Conservation (phyloP, 2,113 vertebrate species). For the Felis chaus region DNA sequence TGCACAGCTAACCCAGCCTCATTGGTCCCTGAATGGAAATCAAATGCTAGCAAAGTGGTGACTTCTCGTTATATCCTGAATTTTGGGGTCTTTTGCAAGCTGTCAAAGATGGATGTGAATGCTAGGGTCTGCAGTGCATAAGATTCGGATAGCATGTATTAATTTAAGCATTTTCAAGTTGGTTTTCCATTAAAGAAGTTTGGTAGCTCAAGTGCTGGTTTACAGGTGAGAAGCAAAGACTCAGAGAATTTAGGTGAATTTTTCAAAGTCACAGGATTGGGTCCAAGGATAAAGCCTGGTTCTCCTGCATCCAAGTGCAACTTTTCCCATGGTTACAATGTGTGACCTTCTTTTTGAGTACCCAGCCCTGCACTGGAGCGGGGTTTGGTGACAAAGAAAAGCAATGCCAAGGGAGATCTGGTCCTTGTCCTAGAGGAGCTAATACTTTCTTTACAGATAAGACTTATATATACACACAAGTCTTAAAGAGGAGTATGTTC, state of each 20-base stretch:
- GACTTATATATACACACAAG: neutral
- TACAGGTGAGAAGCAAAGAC: neutral
- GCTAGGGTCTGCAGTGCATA: neutral
- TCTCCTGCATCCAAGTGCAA: neutral
- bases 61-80: neutral
- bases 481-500: neutral
- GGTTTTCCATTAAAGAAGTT: neutral
- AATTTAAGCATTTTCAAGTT: slow-evolving; percentile 34
- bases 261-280: neutral
- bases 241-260: neutral
- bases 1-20: neutral
- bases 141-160: neutral
- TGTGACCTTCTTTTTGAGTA: neutral
- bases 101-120: neutral
- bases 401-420: neutral
- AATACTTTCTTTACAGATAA: neutral
- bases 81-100: neutral
- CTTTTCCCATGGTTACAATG: neutral
- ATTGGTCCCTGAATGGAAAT: neutral
- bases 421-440: neutral
- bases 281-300: neutral
- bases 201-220: neutral
- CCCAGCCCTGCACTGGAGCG: rapidly evolving
- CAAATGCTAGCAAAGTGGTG: neutral
- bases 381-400: neutral